These are phyloP conservation scores for Scolopax rusticola DNA, from an alignment of 2,797 vertebrate genomes.

Conservation along the genomic window DNA sequence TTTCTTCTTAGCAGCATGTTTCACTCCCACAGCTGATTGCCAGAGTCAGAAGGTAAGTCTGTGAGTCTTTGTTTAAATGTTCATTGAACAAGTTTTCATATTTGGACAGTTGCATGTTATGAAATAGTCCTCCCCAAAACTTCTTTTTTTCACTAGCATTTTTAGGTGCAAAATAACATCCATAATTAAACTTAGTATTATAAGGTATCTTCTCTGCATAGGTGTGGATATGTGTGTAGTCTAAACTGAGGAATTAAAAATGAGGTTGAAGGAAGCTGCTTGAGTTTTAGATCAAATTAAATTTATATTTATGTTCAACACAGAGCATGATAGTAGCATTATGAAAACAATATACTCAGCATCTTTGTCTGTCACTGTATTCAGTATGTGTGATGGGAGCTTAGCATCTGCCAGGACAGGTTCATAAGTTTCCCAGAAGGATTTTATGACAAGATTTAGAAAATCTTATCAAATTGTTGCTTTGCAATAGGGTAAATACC, in stretches of 20 bases:
- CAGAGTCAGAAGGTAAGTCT: conserved; percentile 62
- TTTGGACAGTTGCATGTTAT: background rate
- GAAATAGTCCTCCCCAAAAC: background rate
- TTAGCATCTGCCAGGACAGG: background rate
- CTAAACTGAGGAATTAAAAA: background rate
- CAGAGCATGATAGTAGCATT: background rate
- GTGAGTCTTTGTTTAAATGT: background rate
- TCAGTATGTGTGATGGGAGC: background rate
- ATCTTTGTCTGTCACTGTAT: background rate
- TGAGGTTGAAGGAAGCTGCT: background rate
- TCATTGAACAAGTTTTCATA: background rate
- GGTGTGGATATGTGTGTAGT: background rate
- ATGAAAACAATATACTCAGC: background rate
- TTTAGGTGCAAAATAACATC: background rate
- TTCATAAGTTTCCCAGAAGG: background rate
- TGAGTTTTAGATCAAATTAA: background rate
- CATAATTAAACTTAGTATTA: background rate
- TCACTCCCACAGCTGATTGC: conserved; percentile 39
- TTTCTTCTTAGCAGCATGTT: conserved; percentile 49
- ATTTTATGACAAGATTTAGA: background rate
- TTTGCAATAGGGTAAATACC: background rate
- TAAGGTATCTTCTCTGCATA: background rate
- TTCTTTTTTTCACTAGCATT: background rate
- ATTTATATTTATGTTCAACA: background rate
- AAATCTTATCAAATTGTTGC: background rate